Conservation (phyloP, 2,797 vertebrate genomes). For the Ciconia nigra region DNA sequence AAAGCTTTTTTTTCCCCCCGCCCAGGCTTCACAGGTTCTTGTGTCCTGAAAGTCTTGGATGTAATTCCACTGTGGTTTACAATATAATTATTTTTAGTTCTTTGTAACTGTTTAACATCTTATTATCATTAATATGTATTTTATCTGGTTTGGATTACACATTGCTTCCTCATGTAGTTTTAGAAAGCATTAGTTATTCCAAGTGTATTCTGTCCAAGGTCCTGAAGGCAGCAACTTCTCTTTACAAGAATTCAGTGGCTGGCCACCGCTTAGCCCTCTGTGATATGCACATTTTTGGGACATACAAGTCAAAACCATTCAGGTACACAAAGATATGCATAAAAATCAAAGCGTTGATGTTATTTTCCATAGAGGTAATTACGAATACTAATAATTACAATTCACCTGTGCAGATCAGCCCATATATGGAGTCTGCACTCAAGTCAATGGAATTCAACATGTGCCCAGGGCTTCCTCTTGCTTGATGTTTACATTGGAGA, state of each 20-base stretch:
- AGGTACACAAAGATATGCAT: neutral
- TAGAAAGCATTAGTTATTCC: neutral
- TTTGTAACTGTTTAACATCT: neutral
- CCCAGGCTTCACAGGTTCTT: neutral
- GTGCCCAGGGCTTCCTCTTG: neutral
- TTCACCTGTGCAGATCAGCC: neutral
- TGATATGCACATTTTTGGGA: neutral
- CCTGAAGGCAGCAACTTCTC: neutral
- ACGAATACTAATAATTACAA: neutral
- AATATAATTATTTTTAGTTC: neutral
- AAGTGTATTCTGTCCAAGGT: neutral
- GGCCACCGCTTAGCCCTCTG: neutral
- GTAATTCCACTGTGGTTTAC: neutral
- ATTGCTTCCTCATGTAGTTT: neutral
- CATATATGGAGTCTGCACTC: neutral
- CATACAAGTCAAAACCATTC: neutral
- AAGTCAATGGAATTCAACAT: neutral
- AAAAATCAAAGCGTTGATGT: neutral
- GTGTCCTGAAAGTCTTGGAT: neutral
- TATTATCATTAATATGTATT: neutral
- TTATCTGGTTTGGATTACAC: neutral
- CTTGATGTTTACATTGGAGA: neutral
- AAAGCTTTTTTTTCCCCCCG: neutral
- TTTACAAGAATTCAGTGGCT: neutral
- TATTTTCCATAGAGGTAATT: neutral